Evolutionary conservation across 1,140 invertebrate genomes (phyloP), one percentile per base, ranked within the genome.

Genomic region (Parapsyche elsis): DNA sequence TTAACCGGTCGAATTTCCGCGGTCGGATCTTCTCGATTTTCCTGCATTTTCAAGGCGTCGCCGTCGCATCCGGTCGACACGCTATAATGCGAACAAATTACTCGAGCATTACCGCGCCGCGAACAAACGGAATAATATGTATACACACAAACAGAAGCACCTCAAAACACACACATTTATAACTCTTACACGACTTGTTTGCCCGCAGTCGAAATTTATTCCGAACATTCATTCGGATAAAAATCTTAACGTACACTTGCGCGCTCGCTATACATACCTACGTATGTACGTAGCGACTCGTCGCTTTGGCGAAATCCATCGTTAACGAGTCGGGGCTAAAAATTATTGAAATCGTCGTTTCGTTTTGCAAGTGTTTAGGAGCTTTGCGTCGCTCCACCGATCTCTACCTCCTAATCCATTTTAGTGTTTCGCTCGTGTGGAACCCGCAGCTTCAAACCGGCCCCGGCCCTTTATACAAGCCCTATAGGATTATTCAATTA

Each of bases 401-500:
- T 23, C 30, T 38, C 2, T 38, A 7, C 7, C 30, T 19, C 44
- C 21, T 76, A 76, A 76, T 76, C 74, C 57, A 44, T 49, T 77
- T 77, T 64, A 26, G 26, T 64, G 16, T 64, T 64, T 19, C 12
- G 38, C 71, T 14, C 24, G 71, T 19, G 46, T 26, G 45, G 45
- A 75, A 26, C 7, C 38, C 71, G 46, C 14, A 30, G 21, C 57
- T 59, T 49, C 59, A 77, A 75, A 77, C 75, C 53, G 30, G 14
- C 30, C 12, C 75, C 53, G 30, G 14, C 30, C 12, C 49, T 49
- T 77, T 57, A 30, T 77, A 61, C 21, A 9, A 19, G 26, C 74
- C 19, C 57, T 30, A 26, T 30, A 30, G 26, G 75, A 77, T 77
- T 77, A 77, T 77, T 77, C 75, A 77, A 77, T 77, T 77, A 77